phyloP scores from a whole-genome alignment of 2,113 vertebrate genomes.

The Abramis brama region DNA sequence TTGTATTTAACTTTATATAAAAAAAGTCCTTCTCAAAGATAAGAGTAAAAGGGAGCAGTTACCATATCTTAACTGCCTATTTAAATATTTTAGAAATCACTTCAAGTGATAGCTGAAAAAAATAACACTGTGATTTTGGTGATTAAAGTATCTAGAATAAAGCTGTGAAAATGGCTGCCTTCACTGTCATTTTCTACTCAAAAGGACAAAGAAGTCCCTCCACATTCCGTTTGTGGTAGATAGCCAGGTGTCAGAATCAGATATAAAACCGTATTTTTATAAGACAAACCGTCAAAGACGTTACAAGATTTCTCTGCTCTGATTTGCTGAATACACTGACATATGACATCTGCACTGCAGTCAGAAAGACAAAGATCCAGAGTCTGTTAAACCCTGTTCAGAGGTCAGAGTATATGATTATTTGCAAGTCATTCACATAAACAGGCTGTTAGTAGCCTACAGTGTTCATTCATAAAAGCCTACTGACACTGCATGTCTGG shows the following conservation, averaged over 20 bases:
- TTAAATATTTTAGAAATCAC: neutral
- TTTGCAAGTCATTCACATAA: neutral
- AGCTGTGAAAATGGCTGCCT: neutral
- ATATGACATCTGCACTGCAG: neutral
- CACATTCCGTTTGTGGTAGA: neutral
- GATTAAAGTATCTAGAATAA: neutral
- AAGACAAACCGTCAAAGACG: neutral
- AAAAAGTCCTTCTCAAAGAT: neutral
- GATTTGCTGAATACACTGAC: neutral
- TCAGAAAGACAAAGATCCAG: neutral
- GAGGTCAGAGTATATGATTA: neutral
- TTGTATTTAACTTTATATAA: neutral
- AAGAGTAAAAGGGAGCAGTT: neutral
- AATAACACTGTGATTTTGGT: neutral
- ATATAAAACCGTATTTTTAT: neutral
- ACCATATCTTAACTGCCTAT: neutral
- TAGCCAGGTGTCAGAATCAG: neutral
- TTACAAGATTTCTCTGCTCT: neutral
- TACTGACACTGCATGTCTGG: neutral
- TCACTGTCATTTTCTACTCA: neutral
- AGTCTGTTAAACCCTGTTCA: neutral
- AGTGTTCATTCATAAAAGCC: conserved; percentile 6
- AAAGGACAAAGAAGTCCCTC: neutral
- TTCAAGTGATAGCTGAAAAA: neutral
- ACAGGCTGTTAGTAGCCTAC: neutral